Conservation (phyloP, 2,888 invertebrate species). For the Sclerodermus sp. region DNA sequence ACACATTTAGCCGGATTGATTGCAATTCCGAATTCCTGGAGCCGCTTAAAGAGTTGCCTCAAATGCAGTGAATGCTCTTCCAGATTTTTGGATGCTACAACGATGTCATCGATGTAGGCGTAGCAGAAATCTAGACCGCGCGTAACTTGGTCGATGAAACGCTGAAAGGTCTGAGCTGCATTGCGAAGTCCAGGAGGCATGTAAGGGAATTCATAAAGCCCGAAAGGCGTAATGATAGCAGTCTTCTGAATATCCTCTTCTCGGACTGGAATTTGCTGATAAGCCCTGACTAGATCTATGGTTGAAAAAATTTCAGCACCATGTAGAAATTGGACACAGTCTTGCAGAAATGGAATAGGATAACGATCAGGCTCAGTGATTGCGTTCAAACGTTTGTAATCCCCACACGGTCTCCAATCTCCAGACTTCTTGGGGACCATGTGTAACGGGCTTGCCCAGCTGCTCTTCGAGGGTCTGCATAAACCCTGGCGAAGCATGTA, state of each 20-base stretch:
- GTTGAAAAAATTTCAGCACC: constrained; percentile 10
- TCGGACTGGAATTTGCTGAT: no score
- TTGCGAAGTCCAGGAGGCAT: constrained; percentile 28
- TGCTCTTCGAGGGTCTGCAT: constrained; percentile 31
- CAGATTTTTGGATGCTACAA: constrained; percentile 12
- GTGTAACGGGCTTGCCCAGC: constrained; percentile 33
- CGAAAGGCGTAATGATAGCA: constrained; percentile 3
- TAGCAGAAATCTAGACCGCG: not conserved
- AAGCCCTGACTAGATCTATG: constrained; percentile 7
- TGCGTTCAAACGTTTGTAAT: constrained; percentile 10
- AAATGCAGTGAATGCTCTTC: constrained; percentile 21
- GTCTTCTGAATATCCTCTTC: no score
- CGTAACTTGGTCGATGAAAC: not conserved
- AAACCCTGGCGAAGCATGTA: constrained; percentile 35
- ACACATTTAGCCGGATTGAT: constrained; percentile 41
- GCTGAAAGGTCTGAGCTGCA: constrained; percentile 8
- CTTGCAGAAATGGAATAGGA: constrained; percentile 7
- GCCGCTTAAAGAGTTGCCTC: constrained; percentile 12
- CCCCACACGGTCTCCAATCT: constrained; percentile 9
- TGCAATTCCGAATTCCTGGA: constrained; percentile 14
- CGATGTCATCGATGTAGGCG: not conserved
- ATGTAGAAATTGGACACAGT: constrained; percentile 2
- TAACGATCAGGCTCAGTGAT: constrained; percentile 10
- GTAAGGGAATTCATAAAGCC: not conserved
- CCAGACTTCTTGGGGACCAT: constrained; percentile 8